phyloP scores from a whole-genome alignment of 1,140 invertebrate genomes.

The Lethrus apterus region DNA sequence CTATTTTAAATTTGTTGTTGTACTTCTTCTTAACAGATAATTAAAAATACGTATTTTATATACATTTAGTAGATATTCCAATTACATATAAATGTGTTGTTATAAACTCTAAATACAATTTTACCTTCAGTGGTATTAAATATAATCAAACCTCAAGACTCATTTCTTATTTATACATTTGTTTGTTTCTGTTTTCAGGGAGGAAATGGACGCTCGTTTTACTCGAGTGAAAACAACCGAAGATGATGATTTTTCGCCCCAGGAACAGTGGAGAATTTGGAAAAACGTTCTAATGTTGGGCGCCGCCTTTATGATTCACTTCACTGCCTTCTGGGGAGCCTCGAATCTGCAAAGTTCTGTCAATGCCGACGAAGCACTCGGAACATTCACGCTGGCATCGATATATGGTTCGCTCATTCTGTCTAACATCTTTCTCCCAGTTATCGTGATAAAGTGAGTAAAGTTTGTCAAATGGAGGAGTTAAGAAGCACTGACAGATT shows the following conservation, averaged over 20 bases:
- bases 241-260: conserved; percentile 26
- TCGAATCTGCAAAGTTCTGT: conserved; percentile 72
- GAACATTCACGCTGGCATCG: conserved; percentile 62
- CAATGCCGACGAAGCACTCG: conserved; percentile 58
- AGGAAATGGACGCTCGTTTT: conserved; percentile 31
- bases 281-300: conserved; percentile 67
- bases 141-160: too few species aligned
- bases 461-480: too few species aligned
- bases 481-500: too few species aligned
- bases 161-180: conserved; percentile 3
- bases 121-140: too few species aligned
- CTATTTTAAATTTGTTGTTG: too few species aligned
- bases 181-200: background rate
- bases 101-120: too few species aligned
- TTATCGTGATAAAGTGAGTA: conserved; percentile 60
- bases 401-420: conserved; percentile 75
- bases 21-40: too few species aligned
- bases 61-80: too few species aligned
- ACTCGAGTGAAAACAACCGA: conserved; percentile 31
- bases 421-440: conserved; percentile 74
- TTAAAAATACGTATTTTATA: too few species aligned
- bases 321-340: conserved; percentile 75
- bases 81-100: too few species aligned
- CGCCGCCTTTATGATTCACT: conserved; percentile 72
- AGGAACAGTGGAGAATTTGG: conserved; percentile 59